Conservation (phyloP, 2,797 vertebrate species). For the Petrocephalus sullivani region DNA sequence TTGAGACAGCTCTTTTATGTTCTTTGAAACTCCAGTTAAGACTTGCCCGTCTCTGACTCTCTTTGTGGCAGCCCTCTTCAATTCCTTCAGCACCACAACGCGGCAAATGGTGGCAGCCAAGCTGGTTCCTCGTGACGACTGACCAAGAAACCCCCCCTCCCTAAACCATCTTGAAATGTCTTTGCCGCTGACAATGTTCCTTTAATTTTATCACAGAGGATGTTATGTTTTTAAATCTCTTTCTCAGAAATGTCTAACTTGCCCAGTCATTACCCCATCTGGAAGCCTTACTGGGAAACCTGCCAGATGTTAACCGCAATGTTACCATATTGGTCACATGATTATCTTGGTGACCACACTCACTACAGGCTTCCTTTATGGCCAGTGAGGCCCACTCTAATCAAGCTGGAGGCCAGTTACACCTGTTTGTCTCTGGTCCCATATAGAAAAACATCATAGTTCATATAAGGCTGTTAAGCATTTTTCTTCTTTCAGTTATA, state of each 20-base stretch:
- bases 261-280: not conserved
- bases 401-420: not conserved
- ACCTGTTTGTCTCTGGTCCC: not conserved
- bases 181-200: not conserved
- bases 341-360: not conserved
- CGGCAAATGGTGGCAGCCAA: not conserved
- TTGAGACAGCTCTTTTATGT: too few relatives aligned
- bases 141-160: not conserved
- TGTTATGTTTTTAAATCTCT: not conserved
- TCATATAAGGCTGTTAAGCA: not conserved
- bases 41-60: too few relatives aligned
- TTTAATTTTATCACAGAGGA: not conserved
- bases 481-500: not conserved
- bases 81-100: not conserved
- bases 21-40: too few relatives aligned
- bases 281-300: not conserved
- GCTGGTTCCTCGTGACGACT: not conserved
- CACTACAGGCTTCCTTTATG: not conserved
- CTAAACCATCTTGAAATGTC: not conserved
- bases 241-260: not conserved
- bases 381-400: not conserved
- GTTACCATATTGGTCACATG: not conserved
- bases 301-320: not conserved
- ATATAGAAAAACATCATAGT: not conserved
- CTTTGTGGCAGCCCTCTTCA: not conserved